Evolutionary conservation across 2,888 invertebrate genomes (phyloP).

Genomic region (Theodoxus fluviatilis): DNA sequence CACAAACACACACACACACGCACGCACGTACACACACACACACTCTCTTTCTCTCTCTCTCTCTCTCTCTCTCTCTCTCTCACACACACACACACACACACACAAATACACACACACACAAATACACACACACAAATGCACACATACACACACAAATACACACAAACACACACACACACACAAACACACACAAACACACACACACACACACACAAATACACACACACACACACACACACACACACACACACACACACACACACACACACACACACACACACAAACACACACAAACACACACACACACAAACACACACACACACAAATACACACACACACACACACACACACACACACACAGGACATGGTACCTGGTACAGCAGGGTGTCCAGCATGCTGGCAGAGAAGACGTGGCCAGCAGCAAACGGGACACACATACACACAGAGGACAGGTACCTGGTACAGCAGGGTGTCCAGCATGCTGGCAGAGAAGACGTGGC

Average conservation of each 20-base stretch:
- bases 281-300: not conserved
- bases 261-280: not conserved
- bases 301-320: constrained; percentile 3
- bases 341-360: constrained; percentile 11
- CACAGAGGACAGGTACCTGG: constrained; percentile 63
- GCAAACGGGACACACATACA: constrained; percentile 81
- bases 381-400: constrained; percentile 96
- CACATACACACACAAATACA: too few species aligned
- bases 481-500: constrained; percentile 96
- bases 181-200: not conserved
- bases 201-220: not conserved
- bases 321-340: constrained; percentile 17
- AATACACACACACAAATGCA: too few species aligned
- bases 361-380: constrained; percentile 73
- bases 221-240: not conserved
- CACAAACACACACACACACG: too few species aligned
- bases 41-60: too few species aligned
- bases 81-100: too few species aligned
- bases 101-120: too few species aligned
- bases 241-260: not conserved
- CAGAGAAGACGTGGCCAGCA: constrained; percentile 96
- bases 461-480: constrained; percentile 97
- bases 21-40: too few species aligned
- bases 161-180: not conserved
- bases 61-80: too few species aligned